These are phyloP conservation scores for Astropecten irregularis DNA, from an alignment of 53 echinoderm and acorn worm genomes.

Conservation along the genomic window DNA sequence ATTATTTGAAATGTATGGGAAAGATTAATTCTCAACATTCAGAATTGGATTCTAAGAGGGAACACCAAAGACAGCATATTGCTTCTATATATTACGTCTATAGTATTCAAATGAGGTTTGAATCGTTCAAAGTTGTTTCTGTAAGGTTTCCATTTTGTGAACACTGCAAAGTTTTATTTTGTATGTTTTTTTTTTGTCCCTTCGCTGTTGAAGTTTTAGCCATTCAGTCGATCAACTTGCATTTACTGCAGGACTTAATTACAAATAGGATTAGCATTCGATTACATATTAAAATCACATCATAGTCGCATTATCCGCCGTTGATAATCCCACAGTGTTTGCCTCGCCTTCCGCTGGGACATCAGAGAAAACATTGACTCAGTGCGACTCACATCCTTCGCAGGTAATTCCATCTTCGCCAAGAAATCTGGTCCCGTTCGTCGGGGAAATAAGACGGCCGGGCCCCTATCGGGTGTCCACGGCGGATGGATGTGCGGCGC, in stretches of 20 bases:
- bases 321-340: neutral
- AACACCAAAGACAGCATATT: no score
- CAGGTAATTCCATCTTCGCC: conserved; percentile 28
- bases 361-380: conserved; percentile 44
- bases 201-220: no score
- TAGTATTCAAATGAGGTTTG: no score
- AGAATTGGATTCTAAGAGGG: no score
- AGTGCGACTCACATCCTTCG: conserved; percentile 18
- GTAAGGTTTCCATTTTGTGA: no score
- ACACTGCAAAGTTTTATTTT: no score
- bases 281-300: conserved; percentile 51
- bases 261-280: conserved; percentile 45
- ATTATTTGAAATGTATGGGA: no score
- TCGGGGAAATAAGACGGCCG: neutral
- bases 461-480: conserved; percentile 33
- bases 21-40: no score
- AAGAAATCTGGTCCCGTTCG: conserved; percentile 21
- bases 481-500: neutral
- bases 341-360: neutral
- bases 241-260: conserved; percentile 31
- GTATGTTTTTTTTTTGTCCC: no score
- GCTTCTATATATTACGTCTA: no score
- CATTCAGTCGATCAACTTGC: conserved; percentile 5
- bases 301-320: conserved; percentile 35
- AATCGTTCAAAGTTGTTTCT: no score